phyloP scores from a whole-genome alignment of 2,888 invertebrate species.

The Sminthurinus aureus region DNA sequence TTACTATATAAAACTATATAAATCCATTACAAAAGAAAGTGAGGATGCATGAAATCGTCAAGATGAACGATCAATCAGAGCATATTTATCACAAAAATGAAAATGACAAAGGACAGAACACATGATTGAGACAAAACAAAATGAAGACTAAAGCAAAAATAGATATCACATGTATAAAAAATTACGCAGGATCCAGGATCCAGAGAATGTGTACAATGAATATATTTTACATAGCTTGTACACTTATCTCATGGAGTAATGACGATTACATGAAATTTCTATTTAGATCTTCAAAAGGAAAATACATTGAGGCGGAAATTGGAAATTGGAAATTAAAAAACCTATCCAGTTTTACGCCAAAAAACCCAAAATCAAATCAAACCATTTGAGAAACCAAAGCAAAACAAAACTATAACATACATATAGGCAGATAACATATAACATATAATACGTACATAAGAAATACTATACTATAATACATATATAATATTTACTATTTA shows the following conservation, averaged over 20 bases:
- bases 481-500: neutral
- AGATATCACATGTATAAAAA: too few relatives aligned
- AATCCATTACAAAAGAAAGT: too few relatives aligned
- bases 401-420: neutral
- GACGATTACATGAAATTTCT: too few relatives aligned
- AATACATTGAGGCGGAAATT: neutral
- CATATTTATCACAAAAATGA: too few relatives aligned
- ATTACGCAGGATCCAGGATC: too few relatives aligned
- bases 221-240: constrained; percentile 20
- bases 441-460: neutral
- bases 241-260: constrained; percentile 14
- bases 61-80: too few relatives aligned
- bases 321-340: too few relatives aligned
- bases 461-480: neutral
- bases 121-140: too few relatives aligned
- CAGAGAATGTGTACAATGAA: neutral
- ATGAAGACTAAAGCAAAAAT: too few relatives aligned
- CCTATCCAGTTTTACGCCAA: too few relatives aligned
- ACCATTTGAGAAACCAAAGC: neutral
- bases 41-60: too few relatives aligned
- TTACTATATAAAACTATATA: neutral
- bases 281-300: neutral
- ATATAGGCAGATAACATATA: neutral
- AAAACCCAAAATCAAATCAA: neutral
- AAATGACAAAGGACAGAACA: too few relatives aligned